These are phyloP conservation scores for Ips typographus DNA, from an alignment of 1,140 invertebrate species.

Conservation along the genomic window DNA sequence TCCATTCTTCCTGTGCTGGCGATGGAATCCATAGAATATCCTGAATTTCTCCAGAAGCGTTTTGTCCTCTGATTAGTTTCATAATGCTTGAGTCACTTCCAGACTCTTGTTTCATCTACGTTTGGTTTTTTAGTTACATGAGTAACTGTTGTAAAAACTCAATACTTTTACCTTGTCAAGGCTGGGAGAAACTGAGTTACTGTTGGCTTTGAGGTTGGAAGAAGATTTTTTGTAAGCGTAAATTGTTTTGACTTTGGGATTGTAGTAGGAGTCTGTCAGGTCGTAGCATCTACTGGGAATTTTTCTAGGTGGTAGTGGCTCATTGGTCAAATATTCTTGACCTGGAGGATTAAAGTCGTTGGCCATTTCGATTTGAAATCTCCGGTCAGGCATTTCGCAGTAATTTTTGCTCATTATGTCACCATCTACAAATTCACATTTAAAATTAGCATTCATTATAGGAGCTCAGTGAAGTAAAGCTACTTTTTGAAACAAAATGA, in stretches of 20 bases:
- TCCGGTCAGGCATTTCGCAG: slow-evolving; percentile 57
- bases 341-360: slow-evolving; percentile 51
- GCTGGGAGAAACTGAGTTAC: neutral
- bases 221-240: slow-evolving; percentile 5
- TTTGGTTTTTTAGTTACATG: too few species aligned
- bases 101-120: too few species aligned
- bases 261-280: slow-evolving; percentile 50
- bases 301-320: slow-evolving; percentile 36
- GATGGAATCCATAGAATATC: slow-evolving; percentile 11
- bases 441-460: neutral
- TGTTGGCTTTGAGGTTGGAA: neutral
- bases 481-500: slow-evolving; percentile 16
- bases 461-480: too few species aligned
- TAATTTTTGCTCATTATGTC: slow-evolving; percentile 46
- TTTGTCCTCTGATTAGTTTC: neutral
- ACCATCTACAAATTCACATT: slow-evolving; percentile 6
- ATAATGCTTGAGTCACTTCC: neutral
- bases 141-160: too few species aligned
- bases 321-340: slow-evolving; percentile 46
- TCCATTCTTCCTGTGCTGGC: slow-evolving; percentile 53
- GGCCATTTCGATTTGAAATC: slow-evolving; percentile 43
- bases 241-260: slow-evolving; percentile 42
- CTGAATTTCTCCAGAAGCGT: neutral
- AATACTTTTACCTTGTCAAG: too few species aligned
- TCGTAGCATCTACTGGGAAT: slow-evolving; percentile 53